Conservation (phyloP, 92 coral and sea anemone species). For the Heliopora coerulea region DNA sequence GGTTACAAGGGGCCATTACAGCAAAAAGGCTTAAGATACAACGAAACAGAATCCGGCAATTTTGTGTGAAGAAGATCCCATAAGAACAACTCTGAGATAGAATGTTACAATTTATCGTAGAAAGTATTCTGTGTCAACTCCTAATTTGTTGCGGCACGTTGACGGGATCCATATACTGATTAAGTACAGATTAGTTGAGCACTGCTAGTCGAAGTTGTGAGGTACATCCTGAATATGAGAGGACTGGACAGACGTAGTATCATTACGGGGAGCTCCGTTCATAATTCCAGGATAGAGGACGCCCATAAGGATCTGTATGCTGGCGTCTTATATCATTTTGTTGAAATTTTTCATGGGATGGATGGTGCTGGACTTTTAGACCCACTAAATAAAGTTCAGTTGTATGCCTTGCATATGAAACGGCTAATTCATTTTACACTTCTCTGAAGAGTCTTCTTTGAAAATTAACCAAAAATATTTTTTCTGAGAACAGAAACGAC, state of each 20-base stretch:
- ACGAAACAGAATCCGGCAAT: too few relatives aligned
- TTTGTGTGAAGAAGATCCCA: slow-evolving; percentile 9
- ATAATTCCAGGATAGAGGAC: slow-evolving; percentile 63
- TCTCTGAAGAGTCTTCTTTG: too few relatives aligned
- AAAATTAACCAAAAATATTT: too few relatives aligned
- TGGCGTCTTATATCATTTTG: slow-evolving; percentile 47
- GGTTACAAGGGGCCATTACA: too few relatives aligned
- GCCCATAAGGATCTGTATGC: slow-evolving; percentile 61
- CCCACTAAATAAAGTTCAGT: neutral
- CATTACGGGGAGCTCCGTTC: slow-evolving; percentile 62
- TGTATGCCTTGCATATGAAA: neutral
- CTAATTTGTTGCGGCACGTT: slow-evolving; percentile 53
- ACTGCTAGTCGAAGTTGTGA: slow-evolving; percentile 55
- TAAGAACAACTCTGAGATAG: slow-evolving; percentile 63
- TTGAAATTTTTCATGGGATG: slow-evolving; percentile 27
- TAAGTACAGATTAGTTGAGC: slow-evolving; percentile 51
- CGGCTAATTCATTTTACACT: too few relatives aligned
- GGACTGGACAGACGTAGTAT: slow-evolving; percentile 63
- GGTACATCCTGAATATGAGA: slow-evolving; percentile 45
- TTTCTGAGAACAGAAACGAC: too few relatives aligned
- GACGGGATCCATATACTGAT: slow-evolving; percentile 60
- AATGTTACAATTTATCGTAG: slow-evolving; percentile 51
- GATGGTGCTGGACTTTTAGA: slow-evolving; percentile 11
- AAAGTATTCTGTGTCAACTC: slow-evolving; percentile 49
- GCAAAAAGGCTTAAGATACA: too few relatives aligned